Conservation (phyloP, 2,888 invertebrate genomes). For the Notodonta ziczac region DNA sequence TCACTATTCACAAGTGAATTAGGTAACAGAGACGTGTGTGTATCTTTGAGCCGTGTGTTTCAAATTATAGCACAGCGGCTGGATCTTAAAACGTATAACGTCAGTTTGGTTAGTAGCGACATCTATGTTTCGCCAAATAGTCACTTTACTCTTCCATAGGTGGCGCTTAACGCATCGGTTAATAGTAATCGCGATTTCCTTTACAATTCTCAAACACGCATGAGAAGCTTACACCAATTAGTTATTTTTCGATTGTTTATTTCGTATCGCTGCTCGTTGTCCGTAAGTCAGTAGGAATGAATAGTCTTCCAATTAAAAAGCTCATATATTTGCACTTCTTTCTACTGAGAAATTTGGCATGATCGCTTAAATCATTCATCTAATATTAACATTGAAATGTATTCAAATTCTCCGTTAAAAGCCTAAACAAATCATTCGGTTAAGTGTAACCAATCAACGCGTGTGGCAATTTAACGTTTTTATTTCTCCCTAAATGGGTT, state of each 20-base stretch:
- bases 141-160: background rate
- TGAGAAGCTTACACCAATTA: too few relatives aligned
- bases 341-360: too few relatives aligned
- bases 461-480: conserved; percentile 23
- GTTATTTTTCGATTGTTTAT: too few relatives aligned
- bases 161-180: background rate
- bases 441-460: conserved; percentile 9
- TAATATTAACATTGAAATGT: background rate
- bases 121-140: too few relatives aligned
- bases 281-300: too few relatives aligned
- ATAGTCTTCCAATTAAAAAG: too few relatives aligned
- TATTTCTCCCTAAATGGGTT: conserved; percentile 17
- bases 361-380: too few relatives aligned
- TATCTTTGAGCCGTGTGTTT: conserved; percentile 19
- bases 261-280: too few relatives aligned
- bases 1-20: conserved; percentile 43
- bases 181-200: background rate
- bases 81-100: background rate
- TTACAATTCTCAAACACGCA: too few relatives aligned
- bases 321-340: too few relatives aligned
- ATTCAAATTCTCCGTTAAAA: background rate
- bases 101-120: too few relatives aligned
- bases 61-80: conserved; percentile 5
- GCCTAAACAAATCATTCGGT: background rate
- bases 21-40: conserved; percentile 30